Conservation (phyloP, 2,888 invertebrate genomes). For the Limnephilus marmoratus region DNA sequence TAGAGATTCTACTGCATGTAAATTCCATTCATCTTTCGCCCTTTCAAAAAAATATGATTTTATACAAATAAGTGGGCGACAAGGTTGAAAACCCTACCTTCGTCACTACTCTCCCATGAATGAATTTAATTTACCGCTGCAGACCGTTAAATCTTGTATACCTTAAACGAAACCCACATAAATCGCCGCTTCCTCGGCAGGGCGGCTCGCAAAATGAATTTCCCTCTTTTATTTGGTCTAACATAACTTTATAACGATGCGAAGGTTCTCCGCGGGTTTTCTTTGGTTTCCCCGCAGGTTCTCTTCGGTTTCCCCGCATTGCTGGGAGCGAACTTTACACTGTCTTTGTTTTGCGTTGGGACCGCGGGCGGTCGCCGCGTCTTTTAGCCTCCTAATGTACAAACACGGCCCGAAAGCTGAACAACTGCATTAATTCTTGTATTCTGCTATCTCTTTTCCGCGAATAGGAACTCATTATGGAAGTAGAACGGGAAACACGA, state of each 20-base stretch:
- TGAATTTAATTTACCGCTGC: constrained; percentile 34
- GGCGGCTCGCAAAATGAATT: constrained; percentile 38
- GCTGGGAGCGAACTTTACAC: constrained; percentile 50
- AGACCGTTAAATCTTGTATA: constrained; percentile 45
- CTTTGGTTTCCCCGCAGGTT: constrained; percentile 23
- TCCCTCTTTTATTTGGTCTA: constrained; percentile 32
- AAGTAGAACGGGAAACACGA: neutral
- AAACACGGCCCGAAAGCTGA: constrained; percentile 22
- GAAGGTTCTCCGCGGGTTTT: neutral
- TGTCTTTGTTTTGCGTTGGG: constrained; percentile 50
- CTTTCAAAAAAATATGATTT: neutral
- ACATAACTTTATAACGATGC: constrained; percentile 64
- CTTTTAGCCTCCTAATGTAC: constrained; percentile 25
- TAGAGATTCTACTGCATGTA: neutral
- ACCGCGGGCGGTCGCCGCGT: constrained; percentile 27
- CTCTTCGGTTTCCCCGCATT: constrained; percentile 58
- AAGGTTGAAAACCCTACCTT: neutral
- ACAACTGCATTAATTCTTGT: constrained; percentile 41
- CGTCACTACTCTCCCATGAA: neutral
- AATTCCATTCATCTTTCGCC: neutral
- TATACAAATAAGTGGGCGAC: neutral
- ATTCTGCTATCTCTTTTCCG: neutral
- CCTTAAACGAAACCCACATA: constrained; percentile 38
- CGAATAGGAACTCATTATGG: constrained; percentile 9
- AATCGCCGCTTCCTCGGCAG: constrained; percentile 46